Evolutionary conservation across 1,140 invertebrate species (phyloP).

Genomic region (Hetaerina americana): DNA sequence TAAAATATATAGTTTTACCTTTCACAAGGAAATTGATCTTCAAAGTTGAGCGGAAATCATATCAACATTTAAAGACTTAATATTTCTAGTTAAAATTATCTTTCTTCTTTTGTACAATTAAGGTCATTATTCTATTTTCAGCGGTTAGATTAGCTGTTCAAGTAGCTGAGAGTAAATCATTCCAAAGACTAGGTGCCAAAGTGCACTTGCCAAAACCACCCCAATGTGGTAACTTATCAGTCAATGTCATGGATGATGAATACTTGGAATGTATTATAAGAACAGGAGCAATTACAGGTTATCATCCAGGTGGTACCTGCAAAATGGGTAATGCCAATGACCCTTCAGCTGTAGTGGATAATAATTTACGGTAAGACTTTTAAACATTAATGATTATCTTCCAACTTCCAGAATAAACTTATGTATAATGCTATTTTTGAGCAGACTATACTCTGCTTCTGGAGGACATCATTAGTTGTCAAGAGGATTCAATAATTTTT

Average conservation of each 20-base stretch:
- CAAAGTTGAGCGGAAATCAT: neutral
- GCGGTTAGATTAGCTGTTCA: conserved; percentile 43
- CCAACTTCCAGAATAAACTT: no score
- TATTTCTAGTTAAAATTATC: neutral
- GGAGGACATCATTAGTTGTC: no score
- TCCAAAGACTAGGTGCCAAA: conserved; percentile 42
- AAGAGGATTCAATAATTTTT: no score
- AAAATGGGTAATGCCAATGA: conserved; percentile 36
- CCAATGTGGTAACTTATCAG: conserved; percentile 34
- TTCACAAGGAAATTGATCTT: no score
- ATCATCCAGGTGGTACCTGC: conserved; percentile 54
- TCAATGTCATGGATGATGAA: conserved; percentile 33
- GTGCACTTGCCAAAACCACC: conserved; percentile 48
- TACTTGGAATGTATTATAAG: conserved; percentile 52
- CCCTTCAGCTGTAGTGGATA: conserved; percentile 37
- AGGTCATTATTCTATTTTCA: no score
- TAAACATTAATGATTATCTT: neutral
- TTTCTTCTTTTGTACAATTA: no score
- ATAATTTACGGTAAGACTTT: conserved; percentile 33
- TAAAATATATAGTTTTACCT: no score
- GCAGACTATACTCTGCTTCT: no score
- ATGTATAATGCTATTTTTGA: no score
- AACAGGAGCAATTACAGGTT: conserved; percentile 45
- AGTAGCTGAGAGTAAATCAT: conserved; percentile 38
- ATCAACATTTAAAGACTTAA: neutral